These are phyloP conservation scores for Chirona hameri DNA, from an alignment of 2,888 invertebrate species.

Conservation along the genomic window DNA sequence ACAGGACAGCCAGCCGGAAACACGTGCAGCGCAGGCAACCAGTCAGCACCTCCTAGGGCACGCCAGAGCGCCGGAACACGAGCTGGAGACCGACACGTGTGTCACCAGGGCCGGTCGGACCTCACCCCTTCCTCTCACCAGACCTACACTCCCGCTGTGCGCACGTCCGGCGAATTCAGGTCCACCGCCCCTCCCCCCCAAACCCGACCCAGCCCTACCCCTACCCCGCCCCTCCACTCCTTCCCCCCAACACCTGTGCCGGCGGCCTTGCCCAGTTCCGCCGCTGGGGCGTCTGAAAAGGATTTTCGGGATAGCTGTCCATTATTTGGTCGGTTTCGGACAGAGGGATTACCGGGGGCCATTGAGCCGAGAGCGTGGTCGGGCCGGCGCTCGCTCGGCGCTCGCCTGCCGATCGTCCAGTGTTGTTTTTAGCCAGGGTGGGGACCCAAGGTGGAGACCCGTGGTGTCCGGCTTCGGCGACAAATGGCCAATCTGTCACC, in stretches of 20 bases:
- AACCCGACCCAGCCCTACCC: neutral
- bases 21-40: no score
- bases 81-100: neutral
- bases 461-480: neutral
- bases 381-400: neutral
- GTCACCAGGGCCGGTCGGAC: neutral
- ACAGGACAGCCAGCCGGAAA: no score
- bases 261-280: neutral
- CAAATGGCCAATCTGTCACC: no score
- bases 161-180: no score
- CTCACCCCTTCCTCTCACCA: no score
- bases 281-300: neutral
- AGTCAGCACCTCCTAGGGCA: no score
- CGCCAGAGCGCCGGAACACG: neutral
- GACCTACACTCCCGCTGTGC: no score
- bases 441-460: neutral
- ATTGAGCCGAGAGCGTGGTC: neutral
- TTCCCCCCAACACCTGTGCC: neutral
- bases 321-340: neutral
- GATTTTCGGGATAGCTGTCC: neutral
- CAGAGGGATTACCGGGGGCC: constrained; percentile 3
- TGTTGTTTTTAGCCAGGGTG: constrained; percentile 12
- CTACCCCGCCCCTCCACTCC: neutral
- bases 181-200: neutral
- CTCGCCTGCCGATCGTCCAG: neutral